These are phyloP conservation scores for Microctonus hyperodae DNA, from an alignment of 2,888 invertebrate genomes.

Conservation along the genomic window DNA sequence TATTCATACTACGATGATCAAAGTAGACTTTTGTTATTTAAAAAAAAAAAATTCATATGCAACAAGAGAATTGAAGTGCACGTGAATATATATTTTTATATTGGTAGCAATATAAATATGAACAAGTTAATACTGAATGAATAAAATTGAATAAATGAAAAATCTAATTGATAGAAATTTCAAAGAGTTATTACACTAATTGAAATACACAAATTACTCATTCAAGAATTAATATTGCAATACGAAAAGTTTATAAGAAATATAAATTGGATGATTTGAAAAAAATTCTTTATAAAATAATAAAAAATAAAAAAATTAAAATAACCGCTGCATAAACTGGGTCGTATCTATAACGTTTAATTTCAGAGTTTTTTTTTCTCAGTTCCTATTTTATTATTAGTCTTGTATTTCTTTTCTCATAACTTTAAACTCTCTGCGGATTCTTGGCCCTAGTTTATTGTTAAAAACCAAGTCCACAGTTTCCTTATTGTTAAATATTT, in stretches of 20 bases:
- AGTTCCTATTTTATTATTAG: background rate
- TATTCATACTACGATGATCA: conserved; percentile 1
- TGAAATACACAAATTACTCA: too few species aligned
- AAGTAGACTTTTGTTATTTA: background rate
- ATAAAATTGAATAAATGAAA: background rate
- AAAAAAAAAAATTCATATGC: background rate
- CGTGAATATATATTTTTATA: background rate
- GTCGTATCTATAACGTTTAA: conserved; percentile 9
- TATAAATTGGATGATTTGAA: background rate
- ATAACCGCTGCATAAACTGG: background rate
- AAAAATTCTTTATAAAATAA: background rate
- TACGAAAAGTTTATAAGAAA: background rate
- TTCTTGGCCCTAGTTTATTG: background rate
- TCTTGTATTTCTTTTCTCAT: background rate
- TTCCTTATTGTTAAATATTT: background rate
- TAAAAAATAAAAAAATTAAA: background rate
- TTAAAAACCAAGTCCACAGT: conserved; percentile 7
- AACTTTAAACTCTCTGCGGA: background rate
- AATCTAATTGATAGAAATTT: background rate
- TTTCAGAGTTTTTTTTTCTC: background rate
- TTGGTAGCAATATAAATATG: too few species aligned
- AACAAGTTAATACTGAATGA: too few species aligned
- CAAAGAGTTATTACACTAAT: too few species aligned
- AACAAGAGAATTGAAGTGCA: background rate
- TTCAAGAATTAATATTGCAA: background rate